Conservation (phyloP, 2,113 vertebrate species). For the Lethenteron camtschaticum region DNA sequence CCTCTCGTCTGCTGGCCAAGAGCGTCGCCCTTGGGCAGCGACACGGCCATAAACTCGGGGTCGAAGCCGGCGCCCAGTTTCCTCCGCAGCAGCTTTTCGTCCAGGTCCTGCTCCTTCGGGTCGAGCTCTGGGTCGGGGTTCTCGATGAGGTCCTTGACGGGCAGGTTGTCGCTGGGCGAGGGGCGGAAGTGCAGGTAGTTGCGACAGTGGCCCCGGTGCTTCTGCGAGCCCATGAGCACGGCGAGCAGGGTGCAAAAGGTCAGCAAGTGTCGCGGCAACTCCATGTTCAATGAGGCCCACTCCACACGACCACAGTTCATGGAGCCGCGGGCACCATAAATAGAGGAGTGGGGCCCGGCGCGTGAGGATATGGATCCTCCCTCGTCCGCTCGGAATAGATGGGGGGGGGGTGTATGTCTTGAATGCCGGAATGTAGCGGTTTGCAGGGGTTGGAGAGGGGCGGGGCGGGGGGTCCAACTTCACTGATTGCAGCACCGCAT, state of each 20-base stretch:
- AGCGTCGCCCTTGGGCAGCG: not conserved
- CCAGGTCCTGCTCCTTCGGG: slow-evolving; percentile 1
- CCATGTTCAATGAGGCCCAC: not conserved
- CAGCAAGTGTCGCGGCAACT: not conserved
- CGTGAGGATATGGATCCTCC: too few species aligned
- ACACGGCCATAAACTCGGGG: slow-evolving; percentile 2
- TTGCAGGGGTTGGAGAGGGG: too few species aligned
- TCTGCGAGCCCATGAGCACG: slow-evolving; percentile 1
- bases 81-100: slow-evolving; percentile 4
- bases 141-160: not conserved
- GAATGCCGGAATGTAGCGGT: too few species aligned
- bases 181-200: not conserved
- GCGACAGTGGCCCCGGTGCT: slow-evolving; percentile 4
- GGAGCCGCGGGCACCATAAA: too few species aligned
- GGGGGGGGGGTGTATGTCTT: too few species aligned
- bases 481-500: too few species aligned
- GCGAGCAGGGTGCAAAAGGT: slow-evolving; percentile 1
- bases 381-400: too few species aligned
- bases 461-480: too few species aligned
- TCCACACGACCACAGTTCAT: too few species aligned
- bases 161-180: slow-evolving; percentile 1
- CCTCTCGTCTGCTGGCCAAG: not conserved
- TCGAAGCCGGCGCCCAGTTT: not conserved
- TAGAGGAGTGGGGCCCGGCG: too few species aligned
- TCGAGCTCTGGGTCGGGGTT: not conserved